A percentile compares a stretch with the other conserved stretches of the same genome.
phyloP scores from a whole-genome alignment of 1,140 invertebrate genomes.

The Dinothrombium tinctorium region DNA sequence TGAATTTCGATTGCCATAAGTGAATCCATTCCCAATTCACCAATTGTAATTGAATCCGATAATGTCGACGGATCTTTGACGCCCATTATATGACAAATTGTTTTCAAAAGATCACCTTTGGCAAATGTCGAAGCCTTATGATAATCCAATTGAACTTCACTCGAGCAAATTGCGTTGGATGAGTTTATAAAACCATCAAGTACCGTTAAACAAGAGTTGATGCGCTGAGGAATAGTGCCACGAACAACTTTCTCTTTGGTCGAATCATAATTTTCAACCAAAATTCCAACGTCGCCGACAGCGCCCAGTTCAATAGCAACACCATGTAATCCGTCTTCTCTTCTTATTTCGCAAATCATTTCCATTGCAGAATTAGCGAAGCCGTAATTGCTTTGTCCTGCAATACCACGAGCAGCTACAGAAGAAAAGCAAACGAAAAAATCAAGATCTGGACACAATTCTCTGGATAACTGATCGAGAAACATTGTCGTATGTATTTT shows the following conservation, averaged over 20 bases:
- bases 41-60: too few relatives aligned
- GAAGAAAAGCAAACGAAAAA: conserved; percentile 90
- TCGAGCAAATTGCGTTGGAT: conserved; percentile 40
- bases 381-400: not conserved
- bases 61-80: conserved; percentile 36
- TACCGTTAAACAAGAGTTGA: conserved; percentile 55
- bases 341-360: conserved; percentile 34
- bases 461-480: conserved; percentile 40
- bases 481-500: conserved; percentile 40
- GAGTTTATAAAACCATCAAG: conserved; percentile 47
- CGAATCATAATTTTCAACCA: too few relatives aligned
- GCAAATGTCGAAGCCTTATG: too few relatives aligned
- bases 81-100: conserved; percentile 23
- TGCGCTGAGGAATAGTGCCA: conserved; percentile 73
- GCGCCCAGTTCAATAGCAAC: conserved; percentile 91
- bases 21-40: too few relatives aligned
- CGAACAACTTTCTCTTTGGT: conserved; percentile 66
- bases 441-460: conserved; percentile 47
- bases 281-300: conserved; percentile 81
- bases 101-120: conserved; percentile 25
- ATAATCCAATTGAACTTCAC: too few relatives aligned
- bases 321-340: conserved; percentile 38
- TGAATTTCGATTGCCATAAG: too few relatives aligned
- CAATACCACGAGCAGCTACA: conserved; percentile 23
- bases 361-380: conserved; percentile 87